A percentile compares a stretch with the other conserved stretches of the same genome.
phyloP scores from a whole-genome alignment of 2,888 invertebrate species.

The Microchrysa polita region DNA sequence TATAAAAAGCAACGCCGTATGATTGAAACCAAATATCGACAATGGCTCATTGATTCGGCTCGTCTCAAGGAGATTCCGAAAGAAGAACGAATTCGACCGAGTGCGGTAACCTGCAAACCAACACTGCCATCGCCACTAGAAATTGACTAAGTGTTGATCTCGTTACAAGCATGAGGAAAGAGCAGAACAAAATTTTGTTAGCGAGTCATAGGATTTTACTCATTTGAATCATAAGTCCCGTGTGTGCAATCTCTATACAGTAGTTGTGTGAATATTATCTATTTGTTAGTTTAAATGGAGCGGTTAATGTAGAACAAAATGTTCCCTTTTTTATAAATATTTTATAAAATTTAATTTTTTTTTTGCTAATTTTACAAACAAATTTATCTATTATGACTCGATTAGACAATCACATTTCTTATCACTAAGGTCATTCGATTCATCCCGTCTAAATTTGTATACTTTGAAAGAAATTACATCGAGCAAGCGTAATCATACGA shows the following conservation, averaged over 20 bases:
- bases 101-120: slow-evolving; percentile 52
- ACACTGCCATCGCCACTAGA: slow-evolving; percentile 4
- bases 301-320: slow-evolving; percentile 7
- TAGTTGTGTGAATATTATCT: slow-evolving; percentile 2
- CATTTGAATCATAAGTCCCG: neutral
- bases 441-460: too few relatives aligned
- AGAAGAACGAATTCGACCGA: slow-evolving; percentile 64
- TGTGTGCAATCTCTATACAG: slow-evolving; percentile 10
- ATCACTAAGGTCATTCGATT: too few relatives aligned
- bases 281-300: slow-evolving; percentile 22
- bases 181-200: too few relatives aligned
- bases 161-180: neutral
- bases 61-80: slow-evolving; percentile 65
- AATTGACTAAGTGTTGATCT: slow-evolving; percentile 40
- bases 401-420: too few relatives aligned
- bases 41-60: slow-evolving; percentile 72
- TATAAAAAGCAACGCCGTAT: slow-evolving; percentile 68
- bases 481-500: too few relatives aligned
- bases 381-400: too few relatives aligned
- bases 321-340: slow-evolving; percentile 8
- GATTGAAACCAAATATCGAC: slow-evolving; percentile 69
- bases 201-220: too few relatives aligned
- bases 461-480: too few relatives aligned
- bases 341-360: neutral
- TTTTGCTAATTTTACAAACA: too few relatives aligned